Conservation (phyloP, 2,797 vertebrate species). For the Myiothlypis coronata region DNA sequence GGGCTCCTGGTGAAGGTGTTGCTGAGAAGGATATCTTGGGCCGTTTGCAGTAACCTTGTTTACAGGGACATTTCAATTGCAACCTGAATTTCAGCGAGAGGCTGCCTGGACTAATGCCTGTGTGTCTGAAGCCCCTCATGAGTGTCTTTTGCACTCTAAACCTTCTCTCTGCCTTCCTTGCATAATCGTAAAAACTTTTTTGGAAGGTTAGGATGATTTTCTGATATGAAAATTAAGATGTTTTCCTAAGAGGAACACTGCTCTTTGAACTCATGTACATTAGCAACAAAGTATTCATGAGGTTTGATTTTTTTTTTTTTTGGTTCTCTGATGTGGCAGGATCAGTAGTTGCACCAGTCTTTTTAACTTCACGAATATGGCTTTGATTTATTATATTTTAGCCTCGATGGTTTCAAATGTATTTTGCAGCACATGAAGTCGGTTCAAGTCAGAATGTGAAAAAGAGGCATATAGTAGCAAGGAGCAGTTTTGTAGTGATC, state of each 20-base stretch:
- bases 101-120: slow-evolving; percentile 47
- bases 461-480: background rate
- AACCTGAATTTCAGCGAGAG: slow-evolving; percentile 59
- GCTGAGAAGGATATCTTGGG: slow-evolving; percentile 36
- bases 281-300: slow-evolving; percentile 28
- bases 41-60: slow-evolving; percentile 64
- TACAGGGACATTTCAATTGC: slow-evolving; percentile 54
- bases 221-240: slow-evolving; percentile 35
- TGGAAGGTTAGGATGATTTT: slow-evolving; percentile 34
- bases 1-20: slow-evolving; percentile 40
- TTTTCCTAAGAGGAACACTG: slow-evolving; percentile 28
- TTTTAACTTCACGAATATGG: background rate
- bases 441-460: background rate
- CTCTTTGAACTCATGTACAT: slow-evolving; percentile 19
- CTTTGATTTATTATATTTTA: slow-evolving; percentile 58
- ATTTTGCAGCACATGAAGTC: background rate
- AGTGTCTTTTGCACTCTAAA: slow-evolving; percentile 22
- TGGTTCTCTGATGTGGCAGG: slow-evolving; percentile 38
- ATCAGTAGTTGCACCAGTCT: slow-evolving; percentile 8
- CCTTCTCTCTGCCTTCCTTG: background rate
- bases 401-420: background rate
- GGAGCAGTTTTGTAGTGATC: slow-evolving; percentile 8
- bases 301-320: slow-evolving; percentile 2
- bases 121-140: slow-evolving; percentile 17
- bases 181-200: slow-evolving; percentile 42